These are phyloP conservation scores for Epizoanthus rinbou DNA, from an alignment of 92 coral and sea anemone genomes.

Conservation along the genomic window DNA sequence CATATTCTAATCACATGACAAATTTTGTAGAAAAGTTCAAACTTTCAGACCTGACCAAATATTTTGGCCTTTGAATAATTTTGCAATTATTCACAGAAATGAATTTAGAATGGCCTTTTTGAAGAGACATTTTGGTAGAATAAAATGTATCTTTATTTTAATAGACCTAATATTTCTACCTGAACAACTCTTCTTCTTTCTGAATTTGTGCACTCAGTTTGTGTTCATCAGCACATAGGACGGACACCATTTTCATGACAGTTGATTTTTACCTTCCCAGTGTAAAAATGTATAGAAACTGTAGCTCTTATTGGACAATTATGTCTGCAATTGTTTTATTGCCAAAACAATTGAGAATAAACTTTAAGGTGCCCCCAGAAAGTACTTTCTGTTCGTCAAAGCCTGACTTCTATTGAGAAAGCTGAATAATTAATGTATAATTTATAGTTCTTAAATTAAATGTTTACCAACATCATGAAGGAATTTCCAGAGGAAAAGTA, in stretches of 20 bases:
- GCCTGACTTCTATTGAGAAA: slow-evolving; percentile 17
- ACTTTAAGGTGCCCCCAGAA: slow-evolving; percentile 15
- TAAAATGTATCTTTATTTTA: slow-evolving; percentile 1
- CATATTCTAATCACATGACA: slow-evolving; percentile 31
- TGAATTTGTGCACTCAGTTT: slow-evolving; percentile 7
- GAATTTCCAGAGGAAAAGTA: neutral
- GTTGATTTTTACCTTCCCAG: slow-evolving; percentile 26
- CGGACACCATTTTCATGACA: slow-evolving; percentile 5
- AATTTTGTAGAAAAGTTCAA: slow-evolving; percentile 17
- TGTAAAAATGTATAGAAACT: slow-evolving; percentile 14
- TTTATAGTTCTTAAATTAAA: slow-evolving; percentile 4
- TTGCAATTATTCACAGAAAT: neutral
- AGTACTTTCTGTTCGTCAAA: slow-evolving; percentile 10
- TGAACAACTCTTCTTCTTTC: slow-evolving; percentile 6
- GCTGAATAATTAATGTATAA: too few relatives aligned
- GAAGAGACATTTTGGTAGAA: slow-evolving; percentile 16
- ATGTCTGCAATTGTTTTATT: slow-evolving; percentile 4
- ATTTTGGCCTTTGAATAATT: too few relatives aligned
- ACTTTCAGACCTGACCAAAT: neutral
- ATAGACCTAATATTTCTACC: slow-evolving; percentile 1
- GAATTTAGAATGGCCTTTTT: slow-evolving; percentile 1
- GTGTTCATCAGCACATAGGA: slow-evolving; percentile 1
- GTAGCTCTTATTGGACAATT: slow-evolving; percentile 35
- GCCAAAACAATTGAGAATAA: slow-evolving; percentile 13
- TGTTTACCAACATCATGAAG: slow-evolving; percentile 11